Evolutionary conservation across 1,140 invertebrate genomes (phyloP).

Genomic region (Nymphalis io): DNA sequence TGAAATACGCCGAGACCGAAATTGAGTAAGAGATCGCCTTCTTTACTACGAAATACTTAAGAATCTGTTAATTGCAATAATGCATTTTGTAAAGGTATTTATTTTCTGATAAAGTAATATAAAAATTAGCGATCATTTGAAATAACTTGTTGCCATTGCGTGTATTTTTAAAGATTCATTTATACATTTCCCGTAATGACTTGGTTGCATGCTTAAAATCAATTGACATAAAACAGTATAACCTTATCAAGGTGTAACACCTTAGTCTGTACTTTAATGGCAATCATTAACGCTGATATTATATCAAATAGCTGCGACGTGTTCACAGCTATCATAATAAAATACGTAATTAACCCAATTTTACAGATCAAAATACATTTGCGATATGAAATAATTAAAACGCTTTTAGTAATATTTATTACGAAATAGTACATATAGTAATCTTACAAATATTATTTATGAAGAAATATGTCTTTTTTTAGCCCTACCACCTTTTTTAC

Average conservation of each 20-base stretch:
- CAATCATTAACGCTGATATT: neutral
- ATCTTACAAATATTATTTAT: too few relatives aligned
- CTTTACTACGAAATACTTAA: too few relatives aligned
- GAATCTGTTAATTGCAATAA: too few relatives aligned
- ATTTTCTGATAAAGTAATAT: too few relatives aligned
- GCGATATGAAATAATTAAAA: neutral
- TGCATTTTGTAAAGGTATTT: too few relatives aligned
- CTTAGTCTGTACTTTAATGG: conserved; percentile 3
- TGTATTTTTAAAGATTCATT: neutral
- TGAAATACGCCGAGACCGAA: too few relatives aligned
- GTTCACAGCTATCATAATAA: neutral
- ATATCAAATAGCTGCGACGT: neutral
- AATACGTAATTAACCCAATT: conserved; percentile 6
- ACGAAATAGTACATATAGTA: too few relatives aligned
- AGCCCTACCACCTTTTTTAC: too few relatives aligned
- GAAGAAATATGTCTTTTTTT: too few relatives aligned
- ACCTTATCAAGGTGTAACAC: conserved; percentile 10
- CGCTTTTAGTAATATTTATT: neutral
- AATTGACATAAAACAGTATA: neutral
- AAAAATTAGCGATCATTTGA: too few relatives aligned
- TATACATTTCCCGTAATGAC: neutral
- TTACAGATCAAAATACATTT: neutral
- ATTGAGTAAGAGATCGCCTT: too few relatives aligned
- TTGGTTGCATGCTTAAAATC: conserved; percentile 1
- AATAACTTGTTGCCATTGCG: neutral